phyloP scores from a whole-genome alignment of 2,888 invertebrate species.

The Mimas tiliae region DNA sequence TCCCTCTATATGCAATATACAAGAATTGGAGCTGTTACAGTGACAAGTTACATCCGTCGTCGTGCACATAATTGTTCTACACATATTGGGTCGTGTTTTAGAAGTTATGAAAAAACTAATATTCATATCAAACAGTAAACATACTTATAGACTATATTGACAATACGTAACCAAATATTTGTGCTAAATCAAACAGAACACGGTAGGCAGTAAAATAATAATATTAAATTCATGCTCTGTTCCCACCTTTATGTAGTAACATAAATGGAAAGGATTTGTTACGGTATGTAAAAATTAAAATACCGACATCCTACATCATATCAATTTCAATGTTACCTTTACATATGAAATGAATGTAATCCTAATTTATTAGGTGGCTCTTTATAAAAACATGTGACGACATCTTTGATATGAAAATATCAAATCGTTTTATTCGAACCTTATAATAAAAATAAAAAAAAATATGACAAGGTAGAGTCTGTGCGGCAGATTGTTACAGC shows the following conservation, averaged over 20 bases:
- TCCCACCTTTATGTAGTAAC: not conserved
- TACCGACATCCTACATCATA: not conserved
- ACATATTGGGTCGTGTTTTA: conserved; percentile 11
- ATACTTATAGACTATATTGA: conserved; percentile 7
- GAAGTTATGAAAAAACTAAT: not conserved
- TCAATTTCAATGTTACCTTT: not conserved
- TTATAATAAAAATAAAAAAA: not conserved
- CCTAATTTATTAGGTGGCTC: not conserved
- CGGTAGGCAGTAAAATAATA: conserved; percentile 6
- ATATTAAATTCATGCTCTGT: conserved; percentile 1
- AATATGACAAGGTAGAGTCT: not conserved
- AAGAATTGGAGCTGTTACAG: conserved; percentile 14
- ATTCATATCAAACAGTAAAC: conserved; percentile 16
- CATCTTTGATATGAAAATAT: not conserved
- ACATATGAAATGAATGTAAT: not conserved
- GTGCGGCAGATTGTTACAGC: conserved; percentile 40
- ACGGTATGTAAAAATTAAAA: not conserved
- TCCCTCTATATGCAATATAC: conserved; percentile 17
- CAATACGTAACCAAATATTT: conserved; percentile 8
- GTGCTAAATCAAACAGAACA: conserved; percentile 6
- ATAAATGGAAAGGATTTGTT: not conserved
- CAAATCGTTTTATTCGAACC: not conserved
- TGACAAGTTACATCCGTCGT: conserved; percentile 15
- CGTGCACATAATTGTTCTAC: conserved; percentile 10
- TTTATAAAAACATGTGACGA: not conserved